Conservation (phyloP, 37 sponge, comb jelly and placozoan genomes). For the Crambe crambe region DNA sequence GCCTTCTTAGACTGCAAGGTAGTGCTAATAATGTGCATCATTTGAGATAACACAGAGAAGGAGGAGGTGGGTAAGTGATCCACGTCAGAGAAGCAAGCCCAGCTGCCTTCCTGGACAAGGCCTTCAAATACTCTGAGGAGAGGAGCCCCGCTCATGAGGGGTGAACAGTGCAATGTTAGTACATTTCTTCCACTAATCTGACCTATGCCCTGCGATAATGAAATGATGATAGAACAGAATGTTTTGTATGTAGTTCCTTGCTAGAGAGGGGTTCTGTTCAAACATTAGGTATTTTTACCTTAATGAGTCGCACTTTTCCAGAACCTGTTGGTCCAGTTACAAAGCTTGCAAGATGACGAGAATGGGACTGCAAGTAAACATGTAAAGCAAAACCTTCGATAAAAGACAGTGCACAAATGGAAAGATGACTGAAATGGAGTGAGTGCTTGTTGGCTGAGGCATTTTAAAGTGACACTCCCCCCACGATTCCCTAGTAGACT, state of each 20-base stretch:
- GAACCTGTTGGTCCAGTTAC: constrained; percentile 56
- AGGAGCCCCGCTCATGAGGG: constrained; percentile 30
- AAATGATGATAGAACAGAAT: background rate
- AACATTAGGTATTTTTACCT: constrained; percentile 25
- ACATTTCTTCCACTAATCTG: constrained; percentile 59
- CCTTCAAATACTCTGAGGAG: constrained; percentile 53
- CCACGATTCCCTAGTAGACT: no score
- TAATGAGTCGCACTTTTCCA: constrained; percentile 50
- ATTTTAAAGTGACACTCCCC: no score
- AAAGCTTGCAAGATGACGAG: constrained; percentile 30
- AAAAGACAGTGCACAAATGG: no score
- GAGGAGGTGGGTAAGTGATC: constrained; percentile 24
- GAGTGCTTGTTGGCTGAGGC: no score
- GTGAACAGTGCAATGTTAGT: constrained; percentile 36
- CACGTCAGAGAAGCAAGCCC: constrained; percentile 76
- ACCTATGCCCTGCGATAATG: constrained; percentile 47
- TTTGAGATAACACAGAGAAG: constrained; percentile 63
- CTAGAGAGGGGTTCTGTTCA: no score
- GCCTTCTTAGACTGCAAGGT: constrained; percentile 42
- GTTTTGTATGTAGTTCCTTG: background rate
- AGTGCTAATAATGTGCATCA: constrained; percentile 49
- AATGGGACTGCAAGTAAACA: background rate
- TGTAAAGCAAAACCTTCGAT: no score
- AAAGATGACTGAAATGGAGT: no score
- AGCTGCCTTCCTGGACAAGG: constrained; percentile 67